These are phyloP conservation scores for Drosophila anceps DNA, from an alignment of 2,888 invertebrate species.

Conservation along the genomic window DNA sequence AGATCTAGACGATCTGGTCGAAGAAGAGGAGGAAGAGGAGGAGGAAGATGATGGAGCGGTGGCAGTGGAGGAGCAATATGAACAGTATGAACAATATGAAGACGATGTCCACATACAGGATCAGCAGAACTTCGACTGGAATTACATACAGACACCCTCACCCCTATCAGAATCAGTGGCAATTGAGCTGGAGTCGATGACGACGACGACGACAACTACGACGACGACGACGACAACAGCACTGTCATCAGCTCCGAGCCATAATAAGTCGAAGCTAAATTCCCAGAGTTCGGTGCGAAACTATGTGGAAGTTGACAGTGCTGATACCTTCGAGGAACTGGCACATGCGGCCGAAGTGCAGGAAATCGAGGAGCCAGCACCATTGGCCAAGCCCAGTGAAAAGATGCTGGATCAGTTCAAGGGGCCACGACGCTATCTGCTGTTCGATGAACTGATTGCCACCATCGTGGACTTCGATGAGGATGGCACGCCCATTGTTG, in stretches of 20 bases:
- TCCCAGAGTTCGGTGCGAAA: constrained; percentile 8
- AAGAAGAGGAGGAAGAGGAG: constrained; percentile 27
- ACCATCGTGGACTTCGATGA: constrained; percentile 81
- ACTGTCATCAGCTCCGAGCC: not conserved
- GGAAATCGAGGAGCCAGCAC: constrained; percentile 34
- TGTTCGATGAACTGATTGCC: constrained; percentile 81
- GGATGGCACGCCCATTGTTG: constrained; percentile 78
- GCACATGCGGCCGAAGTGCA: not conserved
- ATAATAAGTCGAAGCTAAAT: constrained; percentile 21
- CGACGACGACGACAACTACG: not conserved
- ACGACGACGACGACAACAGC: not conserved
- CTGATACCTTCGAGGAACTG: constrained; percentile 25
- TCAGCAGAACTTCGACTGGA: constrained; percentile 14
- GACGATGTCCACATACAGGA: constrained; percentile 7
- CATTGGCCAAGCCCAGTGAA: constrained; percentile 51
- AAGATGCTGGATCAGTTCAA: constrained; percentile 65
- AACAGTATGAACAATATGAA: constrained; percentile 18
- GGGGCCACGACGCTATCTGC: constrained; percentile 75
- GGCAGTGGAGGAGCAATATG: constrained; percentile 10
- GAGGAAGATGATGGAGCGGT: constrained; percentile 18
- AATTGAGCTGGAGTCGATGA: not conserved
- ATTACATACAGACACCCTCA: constrained; percentile 10
- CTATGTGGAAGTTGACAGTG: not conserved
- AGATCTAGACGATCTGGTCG: constrained; percentile 43
- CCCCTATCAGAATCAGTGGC: constrained; percentile 10